Percentiles rank a stretch among this genome's conserved stretches.
phyloP scores from a whole-genome alignment of 1,140 invertebrate genomes.

The Cotesia chilonis region DNA sequence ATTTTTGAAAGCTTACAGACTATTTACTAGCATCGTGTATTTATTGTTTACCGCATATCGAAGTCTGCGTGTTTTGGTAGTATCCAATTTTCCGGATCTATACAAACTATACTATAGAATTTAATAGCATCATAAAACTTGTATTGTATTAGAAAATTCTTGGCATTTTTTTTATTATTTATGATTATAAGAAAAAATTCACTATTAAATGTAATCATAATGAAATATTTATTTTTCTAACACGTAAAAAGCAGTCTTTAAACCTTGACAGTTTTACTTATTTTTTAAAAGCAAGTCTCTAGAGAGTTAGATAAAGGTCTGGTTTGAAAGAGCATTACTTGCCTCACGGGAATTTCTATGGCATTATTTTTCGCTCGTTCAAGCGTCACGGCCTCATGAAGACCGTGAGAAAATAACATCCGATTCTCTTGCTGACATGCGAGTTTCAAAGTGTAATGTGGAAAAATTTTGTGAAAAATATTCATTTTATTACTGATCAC shows the following conservation, averaged over 20 bases:
- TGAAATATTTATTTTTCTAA: too few relatives aligned
- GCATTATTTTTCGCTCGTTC: slow-evolving; percentile 29
- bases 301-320: background rate
- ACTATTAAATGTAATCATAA: background rate
- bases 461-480: background rate
- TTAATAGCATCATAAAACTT: background rate
- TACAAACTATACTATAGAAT: slow-evolving; percentile 12
- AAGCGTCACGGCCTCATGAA: slow-evolving; percentile 11
- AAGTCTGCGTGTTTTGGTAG: slow-evolving; percentile 19
- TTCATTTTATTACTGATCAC: background rate
- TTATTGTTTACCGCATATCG: slow-evolving; percentile 15
- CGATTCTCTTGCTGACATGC: slow-evolving; percentile 9
- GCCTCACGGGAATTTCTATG: slow-evolving; percentile 9
- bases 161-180: background rate
- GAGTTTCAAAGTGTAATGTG: background rate
- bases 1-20: too few relatives aligned
- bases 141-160: background rate
- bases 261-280: too few relatives aligned
- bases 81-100: slow-evolving; percentile 30
- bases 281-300: too few relatives aligned
- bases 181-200: background rate
- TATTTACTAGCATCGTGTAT: background rate
- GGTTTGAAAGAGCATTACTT: slow-evolving; percentile 7
- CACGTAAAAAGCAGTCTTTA: too few relatives aligned
- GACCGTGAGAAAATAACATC: slow-evolving; percentile 32